Evolutionary conservation across 2,888 invertebrate genomes (phyloP).

Genomic region (Cheilosia pagana): DNA sequence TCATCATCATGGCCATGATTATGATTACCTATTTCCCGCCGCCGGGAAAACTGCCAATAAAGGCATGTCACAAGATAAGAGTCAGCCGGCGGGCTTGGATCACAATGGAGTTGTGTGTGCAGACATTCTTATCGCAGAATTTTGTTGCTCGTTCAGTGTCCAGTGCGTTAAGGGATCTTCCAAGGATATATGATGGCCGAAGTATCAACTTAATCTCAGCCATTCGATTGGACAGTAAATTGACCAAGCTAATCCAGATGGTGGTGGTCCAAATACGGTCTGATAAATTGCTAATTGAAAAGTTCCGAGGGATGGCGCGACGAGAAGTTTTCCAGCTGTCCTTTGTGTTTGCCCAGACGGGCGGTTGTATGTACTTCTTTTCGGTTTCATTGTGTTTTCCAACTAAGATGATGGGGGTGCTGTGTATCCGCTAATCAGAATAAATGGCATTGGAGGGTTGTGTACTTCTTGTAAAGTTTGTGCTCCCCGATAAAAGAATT

Average conservation of each 20-base stretch:
- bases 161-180: slow-evolving; percentile 18
- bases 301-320: not conserved
- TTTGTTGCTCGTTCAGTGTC: not conserved
- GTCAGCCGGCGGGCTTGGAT: slow-evolving; percentile 14
- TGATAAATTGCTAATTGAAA: slow-evolving; percentile 50
- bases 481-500: too few species aligned
- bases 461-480: too few species aligned
- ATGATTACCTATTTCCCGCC: slow-evolving; percentile 29
- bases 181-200: slow-evolving; percentile 13
- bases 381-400: not conserved
- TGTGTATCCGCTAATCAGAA: too few species aligned
- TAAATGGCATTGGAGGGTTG: too few species aligned
- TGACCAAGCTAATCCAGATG: slow-evolving; percentile 47
- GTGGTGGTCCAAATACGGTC: slow-evolving; percentile 6
- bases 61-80: slow-evolving; percentile 22
- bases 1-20: slow-evolving; percentile 29
- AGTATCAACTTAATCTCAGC: slow-evolving; percentile 48
- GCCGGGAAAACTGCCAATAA: slow-evolving; percentile 10
- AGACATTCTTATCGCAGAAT: slow-evolving; percentile 15
- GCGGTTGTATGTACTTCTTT: not conserved
- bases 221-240: slow-evolving; percentile 28
- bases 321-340: not conserved
- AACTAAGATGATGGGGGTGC: too few species aligned
- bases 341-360: not conserved
- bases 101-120: slow-evolving; percentile 20